Base-by-base conservation (phyloP, 2,888 invertebrate species). In the Pheosia tremula region DNA sequence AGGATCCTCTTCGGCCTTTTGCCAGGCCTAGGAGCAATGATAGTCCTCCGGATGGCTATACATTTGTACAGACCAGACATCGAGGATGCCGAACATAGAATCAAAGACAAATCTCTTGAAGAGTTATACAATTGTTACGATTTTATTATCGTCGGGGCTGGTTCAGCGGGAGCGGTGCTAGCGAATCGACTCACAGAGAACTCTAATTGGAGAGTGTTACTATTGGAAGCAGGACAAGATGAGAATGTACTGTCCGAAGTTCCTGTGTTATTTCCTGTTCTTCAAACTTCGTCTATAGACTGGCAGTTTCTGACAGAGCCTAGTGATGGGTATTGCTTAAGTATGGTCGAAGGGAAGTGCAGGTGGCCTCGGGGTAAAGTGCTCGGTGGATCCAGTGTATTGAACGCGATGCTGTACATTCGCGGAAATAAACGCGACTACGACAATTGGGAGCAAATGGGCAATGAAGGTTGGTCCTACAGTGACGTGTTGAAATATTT, bases 361-460 rank as follows among this genome's bases (percentile, higher is more conserved):
- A 95, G 95, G 71, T 97, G 97, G 97, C 97, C 97, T 0, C 94
- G 98, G 39, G 98, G 96, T 0, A 97, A 96, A 90, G 96, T 96
- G 6, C 90, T 97, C 36, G 96, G 96, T 37, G 98, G 98, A 0
- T 96, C 96, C 11, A 97, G 97, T 78, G 96, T 96, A 0, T 88
- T 98, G 3, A 98, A 98, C 83, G 98, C 98, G 24, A 98, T 98
- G 98, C 93, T 97, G 63, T 98, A 98, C 79, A 94, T 98, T 0
- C 93, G 98, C 60, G 98, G 98, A 0, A 98, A 98, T 81, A 95
- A 95, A 58, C 94, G 90, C 3, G 98, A 98, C 82, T 98, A 98
- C 83, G 97, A 98, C 78, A 90, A 94, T n/a, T 98, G 98, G 98
- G 96, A 95, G 36, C 84, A 82, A 10, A 82, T 96, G 80, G 98